These are phyloP conservation scores for Deilephila porcellus DNA, from an alignment of 2,888 invertebrate species.

Conservation along the genomic window DNA sequence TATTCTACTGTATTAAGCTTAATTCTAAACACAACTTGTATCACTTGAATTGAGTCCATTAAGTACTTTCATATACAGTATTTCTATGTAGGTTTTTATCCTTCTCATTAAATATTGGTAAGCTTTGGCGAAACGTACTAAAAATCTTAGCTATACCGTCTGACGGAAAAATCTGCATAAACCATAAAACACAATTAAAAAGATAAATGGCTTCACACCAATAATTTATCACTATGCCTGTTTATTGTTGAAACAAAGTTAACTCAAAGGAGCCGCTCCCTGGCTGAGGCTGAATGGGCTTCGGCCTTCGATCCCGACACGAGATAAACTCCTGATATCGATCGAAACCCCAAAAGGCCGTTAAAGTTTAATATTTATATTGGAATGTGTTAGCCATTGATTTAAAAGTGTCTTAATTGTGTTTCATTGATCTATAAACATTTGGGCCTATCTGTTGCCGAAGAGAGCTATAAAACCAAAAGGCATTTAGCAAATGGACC, in stretches of 20 bases:
- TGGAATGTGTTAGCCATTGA: not conserved
- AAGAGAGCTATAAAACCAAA: too few relatives aligned
- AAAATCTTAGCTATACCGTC: too few relatives aligned
- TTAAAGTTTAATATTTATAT: constrained; percentile 4
- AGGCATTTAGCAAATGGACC: too few relatives aligned
- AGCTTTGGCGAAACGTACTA: too few relatives aligned
- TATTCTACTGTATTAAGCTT: not conserved
- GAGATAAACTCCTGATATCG: constrained; percentile 75
- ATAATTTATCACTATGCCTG: constrained; percentile 46
- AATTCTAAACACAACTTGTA: too few relatives aligned
- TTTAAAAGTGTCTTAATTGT: constrained; percentile 5
- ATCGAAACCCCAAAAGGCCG: constrained; percentile 40
- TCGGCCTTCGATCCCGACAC: constrained; percentile 71
- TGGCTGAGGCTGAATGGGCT: constrained; percentile 63
- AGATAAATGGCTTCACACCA: constrained; percentile 12
- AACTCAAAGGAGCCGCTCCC: constrained; percentile 64
- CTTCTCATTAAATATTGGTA: too few relatives aligned
- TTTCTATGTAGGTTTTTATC: too few relatives aligned
- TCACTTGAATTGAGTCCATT: too few relatives aligned
- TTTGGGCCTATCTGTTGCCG: too few relatives aligned
- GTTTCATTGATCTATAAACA: too few relatives aligned
- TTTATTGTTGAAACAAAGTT: constrained; percentile 62
- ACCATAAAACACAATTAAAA: not conserved
- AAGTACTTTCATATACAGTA: too few relatives aligned
- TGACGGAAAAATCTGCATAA: not conserved